These are phyloP conservation scores for Gasterosteus nipponicus DNA, from an alignment of 2,113 vertebrate species.

Conservation along the genomic window DNA sequence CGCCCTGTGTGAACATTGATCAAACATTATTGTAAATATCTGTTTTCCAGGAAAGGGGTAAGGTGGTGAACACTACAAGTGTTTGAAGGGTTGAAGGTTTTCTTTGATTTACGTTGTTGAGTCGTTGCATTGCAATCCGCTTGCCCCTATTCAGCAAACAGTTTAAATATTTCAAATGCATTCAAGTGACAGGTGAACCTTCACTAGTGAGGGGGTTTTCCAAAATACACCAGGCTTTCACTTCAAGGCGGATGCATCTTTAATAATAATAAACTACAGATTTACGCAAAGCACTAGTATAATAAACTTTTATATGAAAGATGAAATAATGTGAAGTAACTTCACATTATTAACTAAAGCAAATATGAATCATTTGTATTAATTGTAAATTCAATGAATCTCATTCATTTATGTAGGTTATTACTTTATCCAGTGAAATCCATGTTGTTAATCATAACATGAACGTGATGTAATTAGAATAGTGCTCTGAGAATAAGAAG, in stretches of 20 bases:
- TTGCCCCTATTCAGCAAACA: constrained; percentile 26
- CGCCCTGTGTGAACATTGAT: not conserved
- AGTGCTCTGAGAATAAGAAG: constrained; percentile 8
- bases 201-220: not conserved
- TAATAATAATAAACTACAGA: not conserved
- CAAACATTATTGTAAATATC: not conserved
- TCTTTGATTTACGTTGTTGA: constrained; percentile 21
- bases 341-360: constrained; percentile 21
- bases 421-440: not conserved
- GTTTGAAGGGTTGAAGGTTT: not conserved
- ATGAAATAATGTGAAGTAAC: not conserved
- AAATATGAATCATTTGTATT: not conserved
- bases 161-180: constrained; percentile 57
- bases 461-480: constrained; percentile 2
- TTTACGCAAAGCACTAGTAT: constrained; percentile 26
- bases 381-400: not conserved
- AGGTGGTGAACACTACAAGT: not conserved
- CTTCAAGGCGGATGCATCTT: not conserved
- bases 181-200: constrained; percentile 42
- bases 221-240: constrained; percentile 6
- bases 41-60: not conserved
- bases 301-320: constrained; percentile 19
- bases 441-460: not conserved
- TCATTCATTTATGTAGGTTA: not conserved
- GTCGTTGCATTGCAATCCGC: constrained; percentile 20